Base-by-base conservation (phyloP, 2,888 invertebrate species). In the Phyllotreta striolata region DNA sequence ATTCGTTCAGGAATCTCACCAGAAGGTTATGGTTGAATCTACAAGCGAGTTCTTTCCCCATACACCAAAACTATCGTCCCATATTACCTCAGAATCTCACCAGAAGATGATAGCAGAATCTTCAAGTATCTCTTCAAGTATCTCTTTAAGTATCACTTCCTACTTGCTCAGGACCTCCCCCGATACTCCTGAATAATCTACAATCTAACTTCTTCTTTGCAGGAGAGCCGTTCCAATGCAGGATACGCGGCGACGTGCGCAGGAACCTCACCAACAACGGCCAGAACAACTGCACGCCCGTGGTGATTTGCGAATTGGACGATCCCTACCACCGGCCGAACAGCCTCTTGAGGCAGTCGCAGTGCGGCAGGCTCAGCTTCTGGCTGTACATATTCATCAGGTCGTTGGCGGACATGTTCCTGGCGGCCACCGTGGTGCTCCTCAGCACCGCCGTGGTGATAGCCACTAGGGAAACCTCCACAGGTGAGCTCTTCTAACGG, bases 361-460 rank as follows among this genome's bases (percentile, higher is more conserved):
- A 89, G 76, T 92, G 91, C 76, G 91, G 91, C 13, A 82, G 84
- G 14, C 81, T 85, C 46, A 91, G 90, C 0, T 89, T 91, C 76
- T 89, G 89, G 87, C 83, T 84, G 46, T 94, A 93, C 76, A 81
- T 91, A 41, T 77, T 88, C 7, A 84, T 92, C 43, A 85, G 91
- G 72, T 85, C 89, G 34, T 75, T 91, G 60, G 91, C 90, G 0
- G 93, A 93, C 75, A 88, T 92, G 51, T 92, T 92, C 79, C 88
- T 91, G 7, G 88, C 90, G 37, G 89, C 91, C 0, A 89, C 87
- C 0, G 81, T 91, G 5, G 88, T 91, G 0, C 78, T 93, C 5
- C 80, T 92, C 0, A 89, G 90, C 58, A 88, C 92, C 0, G 91
- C 91, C 0, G 88, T 92, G 46, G 90, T 92, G n/a, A 91, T 92